Percentiles rank a stretch among this genome's conserved stretches.
Evolutionary conservation across 37 sponge, comb jelly and placozoan species (phyloP).

Genomic region (Mnemiopsis leidyi): DNA sequence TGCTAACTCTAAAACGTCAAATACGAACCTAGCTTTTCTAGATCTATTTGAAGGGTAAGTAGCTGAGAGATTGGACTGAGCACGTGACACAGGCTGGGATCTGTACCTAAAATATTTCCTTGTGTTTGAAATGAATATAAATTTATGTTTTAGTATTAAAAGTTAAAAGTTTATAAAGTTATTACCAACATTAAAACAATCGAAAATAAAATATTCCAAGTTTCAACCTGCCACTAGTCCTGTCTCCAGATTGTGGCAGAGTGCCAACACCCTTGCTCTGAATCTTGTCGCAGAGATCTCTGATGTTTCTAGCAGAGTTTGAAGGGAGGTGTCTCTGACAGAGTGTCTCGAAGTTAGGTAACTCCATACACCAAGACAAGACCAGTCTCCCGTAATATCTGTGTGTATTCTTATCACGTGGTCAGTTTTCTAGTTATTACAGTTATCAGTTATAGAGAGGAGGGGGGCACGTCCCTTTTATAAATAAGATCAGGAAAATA

Average conservation of each 20-base stretch:
- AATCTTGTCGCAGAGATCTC: slow-evolving; percentile 34
- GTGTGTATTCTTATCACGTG: no score
- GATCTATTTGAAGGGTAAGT: not conserved
- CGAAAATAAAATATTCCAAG: not conserved
- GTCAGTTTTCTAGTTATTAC: no score
- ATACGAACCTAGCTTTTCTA: not conserved
- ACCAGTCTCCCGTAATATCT: slow-evolving; percentile 61
- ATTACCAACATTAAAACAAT: not conserved
- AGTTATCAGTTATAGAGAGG: no score
- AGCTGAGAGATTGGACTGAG: slow-evolving; percentile 20
- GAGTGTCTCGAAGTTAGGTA: not conserved
- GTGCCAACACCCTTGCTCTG: slow-evolving; percentile 22
- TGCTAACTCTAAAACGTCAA: no score
- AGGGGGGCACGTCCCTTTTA: no score
- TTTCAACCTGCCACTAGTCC: slow-evolving; percentile 45
- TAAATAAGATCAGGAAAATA: no score
- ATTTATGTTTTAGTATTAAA: no score
- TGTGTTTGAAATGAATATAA: not conserved
- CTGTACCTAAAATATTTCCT: not conserved
- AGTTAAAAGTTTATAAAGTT: no score
- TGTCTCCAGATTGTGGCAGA: not conserved
- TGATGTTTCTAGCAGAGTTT: slow-evolving; percentile 2
- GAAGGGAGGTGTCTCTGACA: slow-evolving; percentile 36
- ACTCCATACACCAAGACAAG: slow-evolving; percentile 8
- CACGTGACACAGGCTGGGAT: slow-evolving; percentile 28